Evolutionary conservation across 1,140 invertebrate genomes (phyloP), one percentile per base, ranked within the genome.

Genomic region (Kradibia gibbosae): DNA sequence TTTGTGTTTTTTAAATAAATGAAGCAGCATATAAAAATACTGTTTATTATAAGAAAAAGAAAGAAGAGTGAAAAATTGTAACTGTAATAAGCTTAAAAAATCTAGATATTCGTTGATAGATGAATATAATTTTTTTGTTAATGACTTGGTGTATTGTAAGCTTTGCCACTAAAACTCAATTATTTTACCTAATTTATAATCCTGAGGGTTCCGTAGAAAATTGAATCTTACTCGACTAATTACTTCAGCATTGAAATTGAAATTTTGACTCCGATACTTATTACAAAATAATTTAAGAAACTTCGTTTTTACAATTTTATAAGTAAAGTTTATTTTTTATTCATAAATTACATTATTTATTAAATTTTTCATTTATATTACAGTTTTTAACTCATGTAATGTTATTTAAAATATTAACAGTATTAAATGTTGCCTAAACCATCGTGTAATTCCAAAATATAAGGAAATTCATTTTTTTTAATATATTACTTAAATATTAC

Each of bases 181-280:
- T 67, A 67, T 67, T 39, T 67, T 67, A 67, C 34, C 22, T 39
- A 67, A 39, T 67, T 39, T 67, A 39, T 67, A 17, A 39, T 22
- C 22, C 36, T 34, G 7, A 17, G 36, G 20, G 36, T 65, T 65
- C 60, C 17, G 34, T 8, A 36, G 34, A 39, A 67, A 67, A 67
- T 67, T 67, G 36, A 67, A 67, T 67, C 62, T 67, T 67, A 39
- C 34, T 20, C 39, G 62, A 67, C 62, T 67, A 67, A 67, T 67
- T 67, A 67, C 34, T 67, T 67, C 5, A 39, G 17, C 20, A 22
- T 67, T 67, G 62, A 67, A 39, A 67, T 67, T 36, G 36, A 39
- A 39, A 67, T 67, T 67, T 67, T 67, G 34, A 39, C 7, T 67
- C 34, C 34, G 10, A 67, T 67, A 67, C 62, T 39, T 28, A 36